Conservation (phyloP, 2,888 invertebrate species). For the Himalopsyche kuldschensis region DNA sequence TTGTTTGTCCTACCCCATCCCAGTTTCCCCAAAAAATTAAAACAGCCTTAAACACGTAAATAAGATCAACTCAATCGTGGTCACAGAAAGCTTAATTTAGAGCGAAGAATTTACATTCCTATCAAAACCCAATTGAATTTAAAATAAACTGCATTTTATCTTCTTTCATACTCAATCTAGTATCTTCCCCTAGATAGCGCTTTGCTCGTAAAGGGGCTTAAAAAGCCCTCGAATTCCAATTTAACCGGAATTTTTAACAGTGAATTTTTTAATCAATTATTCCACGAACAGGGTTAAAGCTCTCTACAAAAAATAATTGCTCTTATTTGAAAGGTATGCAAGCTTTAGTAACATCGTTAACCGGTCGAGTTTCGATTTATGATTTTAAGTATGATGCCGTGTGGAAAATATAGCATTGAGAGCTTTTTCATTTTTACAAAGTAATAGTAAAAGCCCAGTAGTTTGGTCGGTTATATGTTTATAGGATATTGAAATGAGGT, state of each 20-base stretch:
- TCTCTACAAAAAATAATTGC: neutral
- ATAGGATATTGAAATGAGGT: neutral
- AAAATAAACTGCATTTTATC: neutral
- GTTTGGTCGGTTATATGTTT: neutral
- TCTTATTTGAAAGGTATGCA: neutral
- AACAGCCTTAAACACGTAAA: no score
- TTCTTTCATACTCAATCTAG: neutral
- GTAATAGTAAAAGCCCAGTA: neutral
- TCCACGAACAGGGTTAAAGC: neutral
- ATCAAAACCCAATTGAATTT: neutral
- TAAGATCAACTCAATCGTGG: no score
- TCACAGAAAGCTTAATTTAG: neutral
- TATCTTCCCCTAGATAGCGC: neutral
- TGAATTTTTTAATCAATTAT: neutral
- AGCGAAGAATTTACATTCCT: neutral
- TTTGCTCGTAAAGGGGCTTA: neutral
- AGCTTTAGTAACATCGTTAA: neutral
- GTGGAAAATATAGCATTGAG: neutral
- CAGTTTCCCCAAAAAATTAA: no score
- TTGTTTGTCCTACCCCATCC: no score
- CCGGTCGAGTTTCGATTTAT: neutral
- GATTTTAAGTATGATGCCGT: neutral
- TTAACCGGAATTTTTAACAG: neutral
- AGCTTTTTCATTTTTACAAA: neutral
- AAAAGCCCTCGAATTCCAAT: neutral